Evolutionary conservation across 2,888 invertebrate species (phyloP).

Genomic region (Scaptomyza parva): DNA sequence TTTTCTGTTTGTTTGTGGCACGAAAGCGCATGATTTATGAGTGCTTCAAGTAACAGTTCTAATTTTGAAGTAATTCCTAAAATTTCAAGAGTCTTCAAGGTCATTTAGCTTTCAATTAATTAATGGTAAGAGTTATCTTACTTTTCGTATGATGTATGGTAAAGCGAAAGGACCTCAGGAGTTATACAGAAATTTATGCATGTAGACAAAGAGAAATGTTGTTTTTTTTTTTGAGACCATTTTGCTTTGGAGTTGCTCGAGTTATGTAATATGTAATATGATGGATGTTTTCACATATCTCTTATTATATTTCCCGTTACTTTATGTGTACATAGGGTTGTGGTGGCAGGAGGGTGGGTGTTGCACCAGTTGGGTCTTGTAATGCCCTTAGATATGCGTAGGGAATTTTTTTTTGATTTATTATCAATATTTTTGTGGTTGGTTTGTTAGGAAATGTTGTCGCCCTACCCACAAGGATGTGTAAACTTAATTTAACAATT

Average conservation of each 20-base stretch:
- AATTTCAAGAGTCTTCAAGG: not conserved
- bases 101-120: constrained; percentile 27
- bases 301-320: not conserved
- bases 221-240: not conserved
- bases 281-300: constrained; percentile 52
- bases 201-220: too few species aligned
- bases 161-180: constrained; percentile 38
- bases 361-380: constrained; percentile 48
- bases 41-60: not conserved
- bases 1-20: constrained; percentile 30
- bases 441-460: constrained; percentile 26
- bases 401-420: constrained; percentile 51
- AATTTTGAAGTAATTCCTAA: not conserved
- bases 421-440: constrained; percentile 34
- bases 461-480: not conserved
- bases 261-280: constrained; percentile 17
- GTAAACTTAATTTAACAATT: not conserved
- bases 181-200: constrained; percentile 24
- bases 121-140: constrained; percentile 6
- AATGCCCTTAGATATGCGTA: constrained; percentile 9
- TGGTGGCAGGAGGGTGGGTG: not conserved
- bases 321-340: constrained; percentile 7
- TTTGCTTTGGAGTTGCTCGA: constrained; percentile 3
- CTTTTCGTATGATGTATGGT: constrained; percentile 13
- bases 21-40: constrained; percentile 32